These are phyloP conservation scores for Callimorpha dominula DNA, from an alignment of 2,888 invertebrate species.

Conservation along the genomic window DNA sequence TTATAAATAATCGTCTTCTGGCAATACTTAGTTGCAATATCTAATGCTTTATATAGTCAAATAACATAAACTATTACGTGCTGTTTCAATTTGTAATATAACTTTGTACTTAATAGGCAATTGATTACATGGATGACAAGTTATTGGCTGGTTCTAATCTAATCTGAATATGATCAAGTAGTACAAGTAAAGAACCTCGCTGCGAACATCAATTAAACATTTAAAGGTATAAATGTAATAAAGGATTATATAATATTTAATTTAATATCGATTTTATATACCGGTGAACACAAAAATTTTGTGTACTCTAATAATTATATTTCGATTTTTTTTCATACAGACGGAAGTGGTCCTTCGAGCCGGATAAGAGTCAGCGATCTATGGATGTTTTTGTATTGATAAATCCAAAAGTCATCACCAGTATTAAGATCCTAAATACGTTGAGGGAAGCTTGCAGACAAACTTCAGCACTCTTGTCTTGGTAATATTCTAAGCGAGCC, in stretches of 20 bases:
- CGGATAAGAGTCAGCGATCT: too few relatives aligned
- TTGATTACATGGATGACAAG: slow-evolving; percentile 3
- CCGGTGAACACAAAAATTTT: too few relatives aligned
- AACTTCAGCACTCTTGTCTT: slow-evolving; percentile 4
- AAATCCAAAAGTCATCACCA: not conserved
- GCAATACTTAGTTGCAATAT: not conserved
- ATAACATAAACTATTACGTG: not conserved
- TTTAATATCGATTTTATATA: too few relatives aligned
- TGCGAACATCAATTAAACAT: too few relatives aligned
- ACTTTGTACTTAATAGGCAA: not conserved
- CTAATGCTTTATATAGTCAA: not conserved
- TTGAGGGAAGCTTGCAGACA: not conserved
- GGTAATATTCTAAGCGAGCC: not conserved
- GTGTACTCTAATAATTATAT: too few relatives aligned
- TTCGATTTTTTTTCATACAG: too few relatives aligned
- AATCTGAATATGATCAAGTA: not conserved
- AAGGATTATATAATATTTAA: too few relatives aligned
- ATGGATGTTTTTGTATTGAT: not conserved
- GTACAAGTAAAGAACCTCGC: not conserved
- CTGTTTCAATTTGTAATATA: slow-evolving; percentile 9
- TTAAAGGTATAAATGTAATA: not conserved
- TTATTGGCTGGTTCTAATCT: not conserved
- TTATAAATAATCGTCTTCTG: not conserved
- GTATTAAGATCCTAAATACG: not conserved
- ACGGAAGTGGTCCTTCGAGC: too few relatives aligned